Conservation (phyloP, 2,888 invertebrate species). For the Syritta pipiens region DNA sequence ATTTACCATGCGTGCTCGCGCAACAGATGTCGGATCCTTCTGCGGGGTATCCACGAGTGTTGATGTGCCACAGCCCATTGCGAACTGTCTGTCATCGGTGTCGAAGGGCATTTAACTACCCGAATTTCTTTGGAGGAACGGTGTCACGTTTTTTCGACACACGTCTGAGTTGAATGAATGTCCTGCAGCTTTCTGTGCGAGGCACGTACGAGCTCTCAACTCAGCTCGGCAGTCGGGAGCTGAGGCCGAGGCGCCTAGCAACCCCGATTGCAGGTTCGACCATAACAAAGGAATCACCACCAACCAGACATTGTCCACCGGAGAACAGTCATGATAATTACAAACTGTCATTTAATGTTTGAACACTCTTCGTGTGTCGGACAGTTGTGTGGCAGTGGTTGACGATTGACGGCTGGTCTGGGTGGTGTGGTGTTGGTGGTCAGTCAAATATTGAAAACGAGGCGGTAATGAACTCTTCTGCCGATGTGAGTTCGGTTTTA, state of each 20-base stretch:
- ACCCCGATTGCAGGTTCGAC: slow-evolving; percentile 12
- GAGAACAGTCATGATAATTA: slow-evolving; percentile 45
- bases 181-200: too few species aligned
- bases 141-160: slow-evolving; percentile 36
- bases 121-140: neutral
- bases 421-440: neutral
- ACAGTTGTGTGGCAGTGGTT: neutral
- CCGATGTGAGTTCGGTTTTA: neutral
- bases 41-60: slow-evolving; percentile 47
- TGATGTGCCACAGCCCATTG: slow-evolving; percentile 62
- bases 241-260: slow-evolving; percentile 45
- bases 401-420: neutral
- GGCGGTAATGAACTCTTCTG: neutral
- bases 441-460: slow-evolving; percentile 19
- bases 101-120: slow-evolving; percentile 4
- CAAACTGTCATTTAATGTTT: slow-evolving; percentile 50
- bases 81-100: slow-evolving; percentile 16
- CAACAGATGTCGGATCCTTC: slow-evolving; percentile 43
- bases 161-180: slow-evolving; percentile 51
- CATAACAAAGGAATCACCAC: slow-evolving; percentile 50
- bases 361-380: slow-evolving; percentile 24
- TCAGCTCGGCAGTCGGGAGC: too few species aligned
- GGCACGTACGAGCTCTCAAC: too few species aligned
- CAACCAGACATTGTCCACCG: neutral
- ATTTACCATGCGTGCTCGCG: slow-evolving; percentile 44